phyloP scores from a whole-genome alignment of 2,888 invertebrate species.

The Hyles lineata region DNA sequence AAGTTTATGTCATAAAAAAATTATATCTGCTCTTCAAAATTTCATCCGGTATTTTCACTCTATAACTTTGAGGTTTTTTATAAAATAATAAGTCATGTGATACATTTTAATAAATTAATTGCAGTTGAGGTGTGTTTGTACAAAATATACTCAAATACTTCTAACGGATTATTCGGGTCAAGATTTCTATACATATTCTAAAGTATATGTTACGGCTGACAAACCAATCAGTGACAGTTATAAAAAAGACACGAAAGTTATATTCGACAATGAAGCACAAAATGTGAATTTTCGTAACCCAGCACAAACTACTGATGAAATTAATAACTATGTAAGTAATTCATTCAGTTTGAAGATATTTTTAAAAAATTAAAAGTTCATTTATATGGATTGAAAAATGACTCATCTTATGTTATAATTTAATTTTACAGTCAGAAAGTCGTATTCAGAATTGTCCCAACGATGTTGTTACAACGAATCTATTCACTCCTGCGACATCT shows the following conservation, averaged over 20 bases:
- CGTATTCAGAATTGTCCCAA: conserved; percentile 4
- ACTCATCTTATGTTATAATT: neutral
- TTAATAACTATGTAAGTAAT: conserved; percentile 40
- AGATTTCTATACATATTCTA: conserved; percentile 29
- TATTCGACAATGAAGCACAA: conserved; percentile 36
- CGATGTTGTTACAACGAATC: conserved; percentile 4
- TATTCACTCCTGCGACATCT: conserved; percentile 31
- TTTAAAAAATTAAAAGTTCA: neutral
- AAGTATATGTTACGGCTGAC: conserved; percentile 35
- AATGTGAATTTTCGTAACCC: conserved; percentile 39
- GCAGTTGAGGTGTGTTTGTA: conserved; percentile 1
- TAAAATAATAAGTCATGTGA: neutral
- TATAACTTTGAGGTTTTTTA: too few relatives aligned
- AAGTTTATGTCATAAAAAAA: too few relatives aligned
- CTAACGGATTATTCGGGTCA: neutral
- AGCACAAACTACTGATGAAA: conserved; percentile 34
- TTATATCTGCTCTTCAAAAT: too few relatives aligned
- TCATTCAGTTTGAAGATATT: neutral
- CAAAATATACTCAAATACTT: neutral
- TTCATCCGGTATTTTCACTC: too few relatives aligned
- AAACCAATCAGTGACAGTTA: conserved; percentile 35
- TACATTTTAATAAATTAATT: conserved; percentile 5
- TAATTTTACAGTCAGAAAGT: neutral
- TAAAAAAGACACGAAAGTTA: conserved; percentile 26
- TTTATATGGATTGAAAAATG: neutral